Evolutionary conservation across 1,140 invertebrate species (phyloP).

Genomic region (Harpegnathos saltator): DNA sequence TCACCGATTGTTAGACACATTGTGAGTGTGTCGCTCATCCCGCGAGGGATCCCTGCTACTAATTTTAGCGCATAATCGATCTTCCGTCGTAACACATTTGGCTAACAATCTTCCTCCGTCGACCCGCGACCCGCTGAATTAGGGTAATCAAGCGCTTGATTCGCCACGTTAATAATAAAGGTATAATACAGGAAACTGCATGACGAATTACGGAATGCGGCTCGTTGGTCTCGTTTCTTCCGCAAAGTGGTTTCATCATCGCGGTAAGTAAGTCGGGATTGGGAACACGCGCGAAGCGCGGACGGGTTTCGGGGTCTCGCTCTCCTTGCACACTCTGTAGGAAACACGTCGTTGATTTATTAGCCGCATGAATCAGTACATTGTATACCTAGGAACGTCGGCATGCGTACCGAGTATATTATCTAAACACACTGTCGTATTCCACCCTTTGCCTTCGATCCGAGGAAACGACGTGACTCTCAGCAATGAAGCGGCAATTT

Average conservation of each 20-base stretch:
- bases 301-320: background rate
- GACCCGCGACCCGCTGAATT: background rate
- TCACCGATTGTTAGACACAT: background rate
- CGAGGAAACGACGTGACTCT: background rate
- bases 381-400: conserved; percentile 34
- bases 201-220: background rate
- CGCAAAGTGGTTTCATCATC: background rate
- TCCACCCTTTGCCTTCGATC: background rate
- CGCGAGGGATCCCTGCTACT: background rate
- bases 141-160: background rate
- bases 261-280: background rate
- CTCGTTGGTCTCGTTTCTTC: background rate
- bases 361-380: conserved; percentile 19
- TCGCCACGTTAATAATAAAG: background rate
- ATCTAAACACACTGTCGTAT: background rate
- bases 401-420: conserved; percentile 1
- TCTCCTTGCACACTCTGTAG: background rate
- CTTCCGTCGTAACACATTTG: background rate
- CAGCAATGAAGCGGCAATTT: conserved; percentile 9
- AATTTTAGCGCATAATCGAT: conserved; percentile 29
- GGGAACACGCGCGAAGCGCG: background rate
- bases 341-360: conserved; percentile 42
- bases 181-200: background rate
- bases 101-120: background rate
- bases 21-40: background rate